Conservation (phyloP, 2,888 invertebrate genomes). For the Eupelmus urozonus region DNA sequence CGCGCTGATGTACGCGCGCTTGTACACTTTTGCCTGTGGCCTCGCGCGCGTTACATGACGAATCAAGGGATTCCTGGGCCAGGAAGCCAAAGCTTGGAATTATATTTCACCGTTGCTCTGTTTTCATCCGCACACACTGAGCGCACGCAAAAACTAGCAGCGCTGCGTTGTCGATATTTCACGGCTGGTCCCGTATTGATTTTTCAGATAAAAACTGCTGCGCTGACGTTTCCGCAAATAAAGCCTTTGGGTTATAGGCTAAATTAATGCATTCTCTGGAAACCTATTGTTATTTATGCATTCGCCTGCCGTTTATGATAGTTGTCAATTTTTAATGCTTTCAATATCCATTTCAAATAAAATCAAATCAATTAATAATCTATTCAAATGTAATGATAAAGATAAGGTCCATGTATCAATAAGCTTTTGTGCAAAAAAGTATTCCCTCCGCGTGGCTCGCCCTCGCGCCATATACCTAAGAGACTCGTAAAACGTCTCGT, state of each 20-base stretch:
- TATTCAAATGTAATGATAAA: no score
- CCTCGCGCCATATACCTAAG: background rate
- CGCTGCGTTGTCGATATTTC: constrained; percentile 14
- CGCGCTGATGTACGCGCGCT: constrained; percentile 37
- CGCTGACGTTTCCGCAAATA: no score
- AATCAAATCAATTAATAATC: no score
- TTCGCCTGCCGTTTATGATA: no score
- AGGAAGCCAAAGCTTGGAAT: background rate
- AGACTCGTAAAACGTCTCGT: background rate
- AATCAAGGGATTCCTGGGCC: constrained; percentile 39
- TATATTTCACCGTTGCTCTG: background rate
- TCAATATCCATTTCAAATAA: no score
- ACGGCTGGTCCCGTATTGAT: background rate
- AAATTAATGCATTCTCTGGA: no score
- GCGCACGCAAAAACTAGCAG: background rate
- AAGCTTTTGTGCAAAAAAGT: no score
- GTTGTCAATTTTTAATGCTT: no score
- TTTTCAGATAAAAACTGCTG: background rate
- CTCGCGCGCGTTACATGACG: constrained; percentile 29
- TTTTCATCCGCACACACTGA: constrained; percentile 3
- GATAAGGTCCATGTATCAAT: no score
- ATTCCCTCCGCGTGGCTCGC: no score
- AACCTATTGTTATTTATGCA: no score
- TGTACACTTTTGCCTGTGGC: constrained; percentile 26
- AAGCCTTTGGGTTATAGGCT: no score